These are phyloP conservation scores for Lucilia cuprina DNA, from an alignment of 1,140 invertebrate species.

Conservation along the genomic window DNA sequence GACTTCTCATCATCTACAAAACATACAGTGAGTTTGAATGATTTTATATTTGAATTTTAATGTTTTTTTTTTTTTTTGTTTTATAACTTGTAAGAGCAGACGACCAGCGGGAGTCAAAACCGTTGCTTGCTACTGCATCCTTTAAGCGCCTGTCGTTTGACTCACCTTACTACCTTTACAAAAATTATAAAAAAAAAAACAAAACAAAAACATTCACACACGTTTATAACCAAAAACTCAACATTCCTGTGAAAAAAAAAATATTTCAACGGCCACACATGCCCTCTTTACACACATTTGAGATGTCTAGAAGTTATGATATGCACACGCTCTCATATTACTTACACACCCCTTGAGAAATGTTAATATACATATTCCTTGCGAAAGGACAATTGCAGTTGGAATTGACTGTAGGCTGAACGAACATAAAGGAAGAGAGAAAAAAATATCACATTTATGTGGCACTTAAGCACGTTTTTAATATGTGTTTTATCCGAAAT, in stretches of 20 bases:
- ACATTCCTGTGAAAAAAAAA: background rate
- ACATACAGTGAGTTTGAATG: background rate
- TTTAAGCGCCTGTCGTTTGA: background rate
- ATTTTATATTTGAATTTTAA: background rate
- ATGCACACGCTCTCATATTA: background rate
- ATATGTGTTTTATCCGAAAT: background rate
- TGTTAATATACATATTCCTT: background rate
- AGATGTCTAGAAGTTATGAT: background rate
- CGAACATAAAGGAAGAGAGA: no score
- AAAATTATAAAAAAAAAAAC: no score
- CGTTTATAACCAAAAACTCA: no score
- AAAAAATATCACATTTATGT: background rate
- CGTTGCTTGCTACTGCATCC: background rate
- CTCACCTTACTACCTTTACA: background rate
- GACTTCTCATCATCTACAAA: background rate
- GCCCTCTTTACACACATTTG: background rate
- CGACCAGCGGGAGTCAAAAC: background rate
- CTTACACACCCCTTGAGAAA: background rate
- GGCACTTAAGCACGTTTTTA: background rate
- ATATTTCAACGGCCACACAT: background rate
- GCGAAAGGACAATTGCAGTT: no score
- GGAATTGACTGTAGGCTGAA: no score
- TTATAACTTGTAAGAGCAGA: background rate
- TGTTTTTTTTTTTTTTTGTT: background rate
- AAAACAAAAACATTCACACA: no score